Evolutionary conservation across 2,113 vertebrate genomes (phyloP).

Genomic region (Chloropsis cyanopogon): DNA sequence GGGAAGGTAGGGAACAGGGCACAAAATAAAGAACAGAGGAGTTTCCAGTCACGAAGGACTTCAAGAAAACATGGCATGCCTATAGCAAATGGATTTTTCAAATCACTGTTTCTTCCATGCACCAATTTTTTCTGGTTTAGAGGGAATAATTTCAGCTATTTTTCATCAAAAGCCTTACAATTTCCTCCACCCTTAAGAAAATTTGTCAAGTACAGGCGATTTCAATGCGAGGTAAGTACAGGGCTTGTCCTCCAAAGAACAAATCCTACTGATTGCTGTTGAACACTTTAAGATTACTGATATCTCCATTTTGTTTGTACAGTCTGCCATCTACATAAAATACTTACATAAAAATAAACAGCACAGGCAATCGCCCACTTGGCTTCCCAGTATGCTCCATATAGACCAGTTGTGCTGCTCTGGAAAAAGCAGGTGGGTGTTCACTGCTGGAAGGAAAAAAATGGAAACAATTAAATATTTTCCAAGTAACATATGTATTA

Average conservation of each 20-base stretch:
- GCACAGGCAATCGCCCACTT: neutral
- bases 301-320: neutral
- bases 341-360: neutral
- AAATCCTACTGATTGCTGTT: neutral
- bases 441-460: neutral
- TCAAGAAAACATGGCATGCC: neutral
- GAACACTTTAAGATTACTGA: neutral
- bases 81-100: neutral
- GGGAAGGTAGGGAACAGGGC: neutral
- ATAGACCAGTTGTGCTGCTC: neutral
- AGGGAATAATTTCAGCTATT: neutral
- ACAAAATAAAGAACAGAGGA: neutral
- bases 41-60: neutral
- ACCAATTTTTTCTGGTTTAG: neutral
- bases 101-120: neutral
- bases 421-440: neutral
- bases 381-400: neutral
- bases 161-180: neutral
- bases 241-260: neutral
- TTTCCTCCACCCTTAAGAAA: conserved; percentile 5
- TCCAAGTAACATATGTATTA: neutral
- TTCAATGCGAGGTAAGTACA: neutral
- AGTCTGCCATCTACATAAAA: neutral
- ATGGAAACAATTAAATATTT: neutral
- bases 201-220: neutral